These are phyloP conservation scores for Odontomachus brunneus DNA, from an alignment of 1,140 invertebrate species.

Conservation along the genomic window DNA sequence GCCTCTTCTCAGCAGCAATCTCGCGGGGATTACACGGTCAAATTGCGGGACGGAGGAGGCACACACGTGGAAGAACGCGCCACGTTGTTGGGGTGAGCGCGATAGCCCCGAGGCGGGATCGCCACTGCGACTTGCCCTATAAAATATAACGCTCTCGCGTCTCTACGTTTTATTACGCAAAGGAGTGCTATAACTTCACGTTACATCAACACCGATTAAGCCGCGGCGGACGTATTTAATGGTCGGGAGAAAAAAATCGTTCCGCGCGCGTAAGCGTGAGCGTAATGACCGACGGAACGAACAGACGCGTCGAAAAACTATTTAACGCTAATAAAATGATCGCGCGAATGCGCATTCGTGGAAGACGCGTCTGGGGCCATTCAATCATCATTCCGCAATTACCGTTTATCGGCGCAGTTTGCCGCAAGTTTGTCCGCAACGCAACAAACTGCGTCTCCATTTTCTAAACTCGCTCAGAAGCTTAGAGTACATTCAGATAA, in stretches of 20 bases:
- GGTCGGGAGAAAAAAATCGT: conserved; percentile 19
- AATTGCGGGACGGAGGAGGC: background rate
- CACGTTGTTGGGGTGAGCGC: too few species aligned
- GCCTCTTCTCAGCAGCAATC: background rate
- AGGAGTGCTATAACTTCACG: conserved; percentile 3
- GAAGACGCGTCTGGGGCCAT: background rate
- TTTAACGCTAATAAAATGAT: conserved; percentile 17
- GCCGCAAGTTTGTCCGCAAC: too few species aligned
- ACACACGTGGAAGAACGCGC: background rate
- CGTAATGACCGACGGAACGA: conserved; percentile 9
- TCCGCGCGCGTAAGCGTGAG: background rate
- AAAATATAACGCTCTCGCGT: conserved; percentile 19
- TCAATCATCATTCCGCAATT: background rate
- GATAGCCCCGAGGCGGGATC: too few species aligned
- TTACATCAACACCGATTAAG: conserved; percentile 14
- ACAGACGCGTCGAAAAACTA: conserved; percentile 20
- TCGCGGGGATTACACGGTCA: conserved; percentile 1
- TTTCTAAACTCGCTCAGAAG: too few species aligned
- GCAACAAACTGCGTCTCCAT: too few species aligned
- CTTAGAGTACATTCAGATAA: too few species aligned
- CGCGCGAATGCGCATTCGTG: background rate
- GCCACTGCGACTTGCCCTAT: background rate
- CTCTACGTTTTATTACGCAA: conserved; percentile 9
- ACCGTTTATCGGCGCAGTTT: background rate
- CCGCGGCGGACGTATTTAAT: background rate